Evolutionary conservation across 92 coral and sea anemone species (phyloP).

Genomic region (Blastomussa wellsi): DNA sequence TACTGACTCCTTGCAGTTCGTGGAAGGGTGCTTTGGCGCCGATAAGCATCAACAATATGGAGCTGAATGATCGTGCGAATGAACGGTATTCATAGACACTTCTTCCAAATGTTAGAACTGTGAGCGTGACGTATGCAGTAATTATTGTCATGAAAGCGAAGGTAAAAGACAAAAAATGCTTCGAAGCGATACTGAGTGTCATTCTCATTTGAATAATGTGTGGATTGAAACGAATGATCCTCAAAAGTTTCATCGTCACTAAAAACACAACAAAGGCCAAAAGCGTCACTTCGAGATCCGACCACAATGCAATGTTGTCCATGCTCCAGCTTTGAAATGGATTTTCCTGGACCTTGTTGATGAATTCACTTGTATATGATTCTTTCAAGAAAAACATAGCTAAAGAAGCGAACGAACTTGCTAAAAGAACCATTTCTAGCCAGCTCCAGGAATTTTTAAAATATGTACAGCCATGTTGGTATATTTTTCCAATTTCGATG

Average conservation of each 20-base stretch:
- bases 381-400: conserved; percentile 87
- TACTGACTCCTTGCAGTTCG: conserved; percentile 52
- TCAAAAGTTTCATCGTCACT: conserved; percentile 72
- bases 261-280: conserved; percentile 79
- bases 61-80: conserved; percentile 67
- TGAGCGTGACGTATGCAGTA: conserved; percentile 71
- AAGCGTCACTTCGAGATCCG: conserved; percentile 69
- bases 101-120: conserved; percentile 71
- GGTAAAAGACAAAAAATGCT: conserved; percentile 70
- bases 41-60: conserved; percentile 73
- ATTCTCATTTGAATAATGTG: conserved; percentile 76
- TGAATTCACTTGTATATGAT: conserved; percentile 70
- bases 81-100: conserved; percentile 64
- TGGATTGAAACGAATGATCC: conserved; percentile 75
- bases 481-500: conserved; percentile 67
- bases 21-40: conserved; percentile 79
- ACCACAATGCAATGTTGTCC: conserved; percentile 82
- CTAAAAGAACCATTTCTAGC: conserved; percentile 70
- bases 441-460: conserved; percentile 79
- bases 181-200: conserved; percentile 64
- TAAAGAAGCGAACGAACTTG: conserved; percentile 58
- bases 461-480: conserved; percentile 58
- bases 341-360: conserved; percentile 66
- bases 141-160: conserved; percentile 67
- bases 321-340: conserved; percentile 86